Percentiles rank a stretch among this genome's conserved stretches.
phyloP scores from a whole-genome alignment of 2,797 vertebrate genomes.

The Mus minutoides region DNA sequence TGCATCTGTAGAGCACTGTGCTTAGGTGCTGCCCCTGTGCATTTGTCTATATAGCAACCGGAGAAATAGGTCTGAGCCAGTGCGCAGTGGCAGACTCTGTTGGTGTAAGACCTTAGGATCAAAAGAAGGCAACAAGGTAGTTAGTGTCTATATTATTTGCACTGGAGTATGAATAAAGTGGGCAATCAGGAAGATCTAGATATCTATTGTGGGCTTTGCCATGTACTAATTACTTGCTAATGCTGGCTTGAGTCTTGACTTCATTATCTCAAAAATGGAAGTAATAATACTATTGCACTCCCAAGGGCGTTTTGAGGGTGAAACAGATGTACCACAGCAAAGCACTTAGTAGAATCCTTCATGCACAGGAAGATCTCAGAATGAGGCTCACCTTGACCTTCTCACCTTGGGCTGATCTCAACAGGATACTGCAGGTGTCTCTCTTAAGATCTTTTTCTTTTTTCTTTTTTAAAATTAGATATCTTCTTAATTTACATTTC shows the following conservation, averaged over 20 bases:
- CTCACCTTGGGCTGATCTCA: background rate
- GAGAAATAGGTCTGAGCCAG: background rate
- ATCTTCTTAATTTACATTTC: no score
- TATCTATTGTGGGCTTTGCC: background rate
- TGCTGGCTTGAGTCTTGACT: background rate
- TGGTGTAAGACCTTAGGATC: background rate
- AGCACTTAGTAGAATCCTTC: background rate
- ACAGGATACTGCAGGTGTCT: background rate
- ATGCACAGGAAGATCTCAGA: background rate
- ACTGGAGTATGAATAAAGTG: background rate
- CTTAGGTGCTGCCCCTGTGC: background rate
- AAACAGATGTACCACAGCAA: background rate
- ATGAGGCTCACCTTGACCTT: background rate
- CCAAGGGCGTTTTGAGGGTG: background rate
- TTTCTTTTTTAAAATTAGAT: no score
- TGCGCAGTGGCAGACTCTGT: background rate
- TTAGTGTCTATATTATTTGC: background rate
- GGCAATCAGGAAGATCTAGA: background rate
- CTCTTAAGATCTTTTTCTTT: background rate
- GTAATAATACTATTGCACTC: background rate
- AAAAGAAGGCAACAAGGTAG: background rate
- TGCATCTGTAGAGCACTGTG: background rate
- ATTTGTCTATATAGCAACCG: background rate
- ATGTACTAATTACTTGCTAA: background rate
- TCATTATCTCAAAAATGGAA: constrained; percentile 35